Percentiles rank a stretch among this genome's conserved stretches.
Evolutionary conservation across 2,797 vertebrate genomes (phyloP).

Genomic region (Tenualosa ilisha): DNA sequence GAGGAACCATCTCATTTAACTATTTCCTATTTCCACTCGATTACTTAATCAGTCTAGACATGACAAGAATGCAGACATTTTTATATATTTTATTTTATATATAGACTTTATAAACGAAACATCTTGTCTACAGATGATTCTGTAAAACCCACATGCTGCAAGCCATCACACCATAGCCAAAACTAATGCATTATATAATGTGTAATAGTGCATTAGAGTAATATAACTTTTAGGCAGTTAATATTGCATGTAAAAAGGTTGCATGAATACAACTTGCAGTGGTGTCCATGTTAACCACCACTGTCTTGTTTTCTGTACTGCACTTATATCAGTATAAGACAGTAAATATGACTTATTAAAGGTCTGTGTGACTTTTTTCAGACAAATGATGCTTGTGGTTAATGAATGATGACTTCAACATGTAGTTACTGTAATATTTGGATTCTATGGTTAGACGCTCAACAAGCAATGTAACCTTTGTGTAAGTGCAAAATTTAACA

Average conservation of each 20-base stretch:
- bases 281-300: background rate
- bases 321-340: background rate
- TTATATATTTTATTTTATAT: no score
- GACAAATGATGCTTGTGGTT: background rate
- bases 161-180: background rate
- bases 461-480: background rate
- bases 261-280: background rate
- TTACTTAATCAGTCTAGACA: background rate
- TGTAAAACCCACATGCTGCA: background rate
- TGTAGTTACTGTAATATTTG: background rate
- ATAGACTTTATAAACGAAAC: background rate
- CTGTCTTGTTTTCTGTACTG: background rate
- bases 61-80: background rate
- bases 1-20: background rate
- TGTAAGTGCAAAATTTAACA: background rate
- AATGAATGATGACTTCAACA: background rate
- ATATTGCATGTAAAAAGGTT: background rate
- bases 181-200: background rate
- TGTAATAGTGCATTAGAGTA: background rate
- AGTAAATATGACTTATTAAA: background rate
- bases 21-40: background rate
- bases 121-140: background rate
- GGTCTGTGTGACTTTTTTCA: background rate
- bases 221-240: background rate
- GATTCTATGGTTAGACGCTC: background rate